These are phyloP conservation scores for Zoanthus solanderi DNA, from an alignment of 92 coral and sea anemone genomes.

Conservation along the genomic window DNA sequence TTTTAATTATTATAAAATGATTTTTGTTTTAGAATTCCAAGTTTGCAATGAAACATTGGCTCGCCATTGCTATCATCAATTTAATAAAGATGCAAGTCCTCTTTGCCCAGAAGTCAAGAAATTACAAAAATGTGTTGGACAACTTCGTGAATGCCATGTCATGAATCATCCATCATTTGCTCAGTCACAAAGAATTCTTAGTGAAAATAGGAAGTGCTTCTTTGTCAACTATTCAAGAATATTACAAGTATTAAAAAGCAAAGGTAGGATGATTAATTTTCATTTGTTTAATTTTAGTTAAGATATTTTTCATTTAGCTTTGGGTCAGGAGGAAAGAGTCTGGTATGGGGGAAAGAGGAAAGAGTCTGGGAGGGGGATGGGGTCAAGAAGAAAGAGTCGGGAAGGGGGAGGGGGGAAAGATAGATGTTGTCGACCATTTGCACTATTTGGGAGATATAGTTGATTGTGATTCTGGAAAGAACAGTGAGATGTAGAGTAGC, in stretches of 20 bases:
- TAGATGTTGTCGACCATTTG: too few species aligned
- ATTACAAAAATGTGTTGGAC: constrained; percentile 66
- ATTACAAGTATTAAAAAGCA: constrained; percentile 68
- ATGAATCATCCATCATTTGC: constrained; percentile 85
- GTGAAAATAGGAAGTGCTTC: constrained; percentile 73
- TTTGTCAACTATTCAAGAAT: constrained; percentile 82
- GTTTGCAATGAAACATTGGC: constrained; percentile 72
- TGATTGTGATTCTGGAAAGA: too few species aligned
- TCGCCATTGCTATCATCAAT: constrained; percentile 62
- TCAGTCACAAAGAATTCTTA: constrained; percentile 60
- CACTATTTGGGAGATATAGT: too few species aligned
- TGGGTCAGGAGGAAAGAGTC: too few species aligned
- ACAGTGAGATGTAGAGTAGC: too few species aligned
- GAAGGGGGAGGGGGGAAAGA: too few species aligned
- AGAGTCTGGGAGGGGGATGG: too few species aligned
- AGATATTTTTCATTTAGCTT: too few species aligned
- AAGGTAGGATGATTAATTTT: constrained; percentile 54
- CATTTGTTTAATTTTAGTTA: background rate
- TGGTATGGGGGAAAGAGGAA: too few species aligned
- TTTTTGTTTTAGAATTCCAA: constrained; percentile 55
- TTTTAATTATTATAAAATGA: too few species aligned
- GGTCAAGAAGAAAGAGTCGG: too few species aligned
- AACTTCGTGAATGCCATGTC: constrained; percentile 70
- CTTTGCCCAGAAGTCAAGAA: constrained; percentile 78
- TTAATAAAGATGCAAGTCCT: constrained; percentile 58